Evolutionary conservation across 2,797 vertebrate species (phyloP).

Genomic region (Gymnocypris eckloni): DNA sequence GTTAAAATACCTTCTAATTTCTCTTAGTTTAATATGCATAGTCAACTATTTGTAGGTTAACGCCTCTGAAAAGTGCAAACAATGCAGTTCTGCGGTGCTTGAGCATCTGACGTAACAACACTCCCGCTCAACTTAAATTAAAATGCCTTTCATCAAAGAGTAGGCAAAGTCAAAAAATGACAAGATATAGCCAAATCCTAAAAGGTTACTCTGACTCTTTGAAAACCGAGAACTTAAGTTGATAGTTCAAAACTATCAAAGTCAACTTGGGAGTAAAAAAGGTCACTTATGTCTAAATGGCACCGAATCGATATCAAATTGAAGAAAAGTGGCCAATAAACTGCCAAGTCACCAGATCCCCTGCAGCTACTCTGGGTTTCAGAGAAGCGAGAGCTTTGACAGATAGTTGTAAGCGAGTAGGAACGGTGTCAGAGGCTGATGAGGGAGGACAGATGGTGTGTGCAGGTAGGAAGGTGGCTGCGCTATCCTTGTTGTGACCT

Average conservation of each 20-base stretch:
- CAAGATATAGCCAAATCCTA: background rate
- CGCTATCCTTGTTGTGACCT: slow-evolving; percentile 54
- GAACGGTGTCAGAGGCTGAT: slow-evolving; percentile 39
- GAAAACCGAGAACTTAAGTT: background rate
- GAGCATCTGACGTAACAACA: background rate
- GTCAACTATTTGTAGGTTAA: background rate
- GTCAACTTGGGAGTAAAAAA: background rate
- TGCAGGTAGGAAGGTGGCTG: slow-evolving; percentile 58
- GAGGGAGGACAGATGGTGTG: slow-evolving; percentile 51
- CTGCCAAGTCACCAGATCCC: background rate
- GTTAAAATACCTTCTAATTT: background rate
- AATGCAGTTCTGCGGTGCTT: background rate
- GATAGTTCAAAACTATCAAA: background rate
- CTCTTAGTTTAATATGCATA: background rate
- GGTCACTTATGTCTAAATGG: background rate
- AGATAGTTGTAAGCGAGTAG: slow-evolving; percentile 12
- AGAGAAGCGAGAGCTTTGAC: slow-evolving; percentile 2
- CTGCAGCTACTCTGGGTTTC: background rate
- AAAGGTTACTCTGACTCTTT: background rate
- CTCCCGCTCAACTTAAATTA: background rate
- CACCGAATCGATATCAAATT: background rate
- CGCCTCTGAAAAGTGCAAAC: background rate
- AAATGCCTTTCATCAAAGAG: background rate
- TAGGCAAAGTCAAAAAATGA: background rate
- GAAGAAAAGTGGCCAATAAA: background rate